Conservation (phyloP, 1,140 invertebrate species). For the Penaeus chinensis region DNA sequence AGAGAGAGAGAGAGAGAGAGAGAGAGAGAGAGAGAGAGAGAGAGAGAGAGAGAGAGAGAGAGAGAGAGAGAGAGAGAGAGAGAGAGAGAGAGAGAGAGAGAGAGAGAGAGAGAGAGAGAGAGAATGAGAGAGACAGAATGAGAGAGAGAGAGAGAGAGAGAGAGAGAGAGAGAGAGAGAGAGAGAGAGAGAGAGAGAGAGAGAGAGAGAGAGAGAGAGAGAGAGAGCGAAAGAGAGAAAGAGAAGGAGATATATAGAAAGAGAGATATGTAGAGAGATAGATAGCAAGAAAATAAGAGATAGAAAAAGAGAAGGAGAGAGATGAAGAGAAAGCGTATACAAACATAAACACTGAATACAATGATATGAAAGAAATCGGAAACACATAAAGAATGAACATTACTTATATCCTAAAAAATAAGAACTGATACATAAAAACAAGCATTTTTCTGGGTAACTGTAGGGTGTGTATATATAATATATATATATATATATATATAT, state of each 20-base stretch:
- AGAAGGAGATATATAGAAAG: background rate
- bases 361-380: too few species aligned
- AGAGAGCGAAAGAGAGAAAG: background rate
- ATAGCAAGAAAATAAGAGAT: background rate
- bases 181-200: background rate
- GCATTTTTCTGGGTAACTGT: too few species aligned
- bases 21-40: background rate
- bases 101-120: background rate
- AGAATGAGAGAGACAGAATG: background rate
- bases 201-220: background rate
- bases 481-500: too few species aligned
- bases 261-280: background rate
- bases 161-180: background rate
- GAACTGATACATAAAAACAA: too few species aligned
- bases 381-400: too few species aligned
- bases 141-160: background rate
- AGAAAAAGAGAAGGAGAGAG: conserved; percentile 14
- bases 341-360: too few species aligned
- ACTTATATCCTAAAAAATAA: too few species aligned
- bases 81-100: background rate
- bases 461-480: too few species aligned
- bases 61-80: conserved; percentile 12
- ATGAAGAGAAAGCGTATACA: background rate
- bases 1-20: background rate
- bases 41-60: conserved; percentile 1